Evolutionary conservation across 1,140 invertebrate species (phyloP).

Genomic region (Drosophila persimilis): DNA sequence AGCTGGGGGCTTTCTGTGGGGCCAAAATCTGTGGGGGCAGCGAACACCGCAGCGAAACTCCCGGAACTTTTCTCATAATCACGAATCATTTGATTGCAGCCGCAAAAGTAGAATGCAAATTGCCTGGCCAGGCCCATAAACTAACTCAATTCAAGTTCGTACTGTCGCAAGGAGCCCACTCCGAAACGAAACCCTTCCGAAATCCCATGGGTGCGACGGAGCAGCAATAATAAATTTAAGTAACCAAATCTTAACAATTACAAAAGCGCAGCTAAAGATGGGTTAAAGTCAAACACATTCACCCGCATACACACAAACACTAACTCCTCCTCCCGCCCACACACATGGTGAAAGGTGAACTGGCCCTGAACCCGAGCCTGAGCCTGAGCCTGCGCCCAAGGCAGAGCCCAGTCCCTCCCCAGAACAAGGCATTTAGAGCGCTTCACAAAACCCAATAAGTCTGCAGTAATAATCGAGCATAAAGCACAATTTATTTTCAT

Average conservation of each 20-base stretch:
- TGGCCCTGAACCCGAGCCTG: conserved; percentile 4
- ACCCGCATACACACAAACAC: conserved; percentile 12
- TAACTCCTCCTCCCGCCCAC: neutral
- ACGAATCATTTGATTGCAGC: conserved; percentile 62
- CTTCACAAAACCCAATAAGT: conserved; percentile 78
- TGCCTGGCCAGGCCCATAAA: conserved; percentile 54
- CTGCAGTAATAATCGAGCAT: conserved; percentile 82
- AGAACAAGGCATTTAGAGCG: conserved; percentile 64
- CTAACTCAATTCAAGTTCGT: conserved; percentile 1
- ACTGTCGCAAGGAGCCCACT: neutral
- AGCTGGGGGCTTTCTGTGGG: too few relatives aligned
- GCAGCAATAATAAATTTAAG: conserved; percentile 73
- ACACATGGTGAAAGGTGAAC: conserved; percentile 16
- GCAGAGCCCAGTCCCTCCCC: neutral
- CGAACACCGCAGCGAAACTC: neutral
- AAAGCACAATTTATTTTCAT: conserved; percentile 82
- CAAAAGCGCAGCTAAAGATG: conserved; percentile 52
- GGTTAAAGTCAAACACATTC: conserved; percentile 22
- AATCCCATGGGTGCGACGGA: conserved; percentile 8
- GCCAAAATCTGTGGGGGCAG: too few relatives aligned
- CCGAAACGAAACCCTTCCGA: neutral
- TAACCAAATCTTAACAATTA: conserved; percentile 82
- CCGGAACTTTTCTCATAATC: conserved; percentile 65
- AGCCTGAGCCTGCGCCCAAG: neutral
- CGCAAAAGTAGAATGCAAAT: conserved; percentile 56